phyloP scores from a whole-genome alignment of 2,113 vertebrate species.

The Gobio gobio region DNA sequence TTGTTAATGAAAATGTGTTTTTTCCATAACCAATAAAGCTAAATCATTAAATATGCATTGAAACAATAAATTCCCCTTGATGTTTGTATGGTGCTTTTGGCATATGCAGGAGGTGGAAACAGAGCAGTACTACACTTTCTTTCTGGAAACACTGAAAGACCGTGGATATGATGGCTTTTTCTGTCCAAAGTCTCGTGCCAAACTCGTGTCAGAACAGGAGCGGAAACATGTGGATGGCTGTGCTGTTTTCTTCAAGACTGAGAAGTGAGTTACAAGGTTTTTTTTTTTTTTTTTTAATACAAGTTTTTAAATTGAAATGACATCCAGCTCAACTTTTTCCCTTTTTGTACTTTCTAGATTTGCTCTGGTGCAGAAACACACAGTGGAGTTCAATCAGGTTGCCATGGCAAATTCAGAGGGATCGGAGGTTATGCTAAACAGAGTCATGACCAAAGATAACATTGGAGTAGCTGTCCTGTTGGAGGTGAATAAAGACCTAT shows the following conservation, averaged over 20 bases:
- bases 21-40: not conserved
- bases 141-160: conserved; percentile 93
- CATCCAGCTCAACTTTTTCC: not conserved
- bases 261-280: conserved; percentile 82
- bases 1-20: not conserved
- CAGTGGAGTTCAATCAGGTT: conserved; percentile 98
- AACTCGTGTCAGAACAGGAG: conserved; percentile 97
- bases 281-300: too few relatives aligned
- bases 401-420: conserved; percentile 99
- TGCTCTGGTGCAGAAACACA: conserved; percentile 94
- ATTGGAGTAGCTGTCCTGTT: conserved; percentile 94
- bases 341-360: conserved; percentile 77
- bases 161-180: conserved; percentile 97
- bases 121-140: conserved; percentile 97
- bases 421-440: conserved; percentile 97
- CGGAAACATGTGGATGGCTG: conserved; percentile 98
- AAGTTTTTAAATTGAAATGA: not conserved
- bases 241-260: conserved; percentile 97
- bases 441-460: conserved; percentile 99
- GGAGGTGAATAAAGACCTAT: conserved; percentile 91
- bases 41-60: not conserved
- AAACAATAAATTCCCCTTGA: not conserved
- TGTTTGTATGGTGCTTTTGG: not conserved
- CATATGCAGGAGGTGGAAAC: conserved; percentile 94
- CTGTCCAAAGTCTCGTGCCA: conserved; percentile 99